Base-by-base conservation (phyloP, 2,113 vertebrate species). In the Lichenostomus cassidix region DNA sequence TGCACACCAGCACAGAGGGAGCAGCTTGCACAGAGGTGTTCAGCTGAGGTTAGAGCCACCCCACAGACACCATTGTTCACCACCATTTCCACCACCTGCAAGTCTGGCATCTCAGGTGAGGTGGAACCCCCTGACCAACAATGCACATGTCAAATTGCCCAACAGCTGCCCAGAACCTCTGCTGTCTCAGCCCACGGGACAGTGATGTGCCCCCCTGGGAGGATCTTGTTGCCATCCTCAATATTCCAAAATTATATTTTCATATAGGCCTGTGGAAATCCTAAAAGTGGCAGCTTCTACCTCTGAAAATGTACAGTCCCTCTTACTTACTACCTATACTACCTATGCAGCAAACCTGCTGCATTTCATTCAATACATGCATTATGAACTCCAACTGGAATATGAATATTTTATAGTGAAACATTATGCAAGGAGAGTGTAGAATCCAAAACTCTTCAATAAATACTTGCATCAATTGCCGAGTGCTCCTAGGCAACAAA, bases 191-290 rank as follows among this genome's bases (percentile, higher is more conserved):
- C 14, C 19, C 63, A 55, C 5, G 35, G 46, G 14, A 41, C 10
- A 68, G 33, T 0, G 0, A 39, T 0, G 0, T 14, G 12, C 0
- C 2, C 11, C 8, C 2, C 22, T 35, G 7, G 31, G 7, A 63
- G 20, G 19, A 71, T 15, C 14, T 12, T 73, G 27, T 46, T 59
- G 15, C 2, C 1, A 14, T 33, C 49, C 55, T 46, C 37, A 23
- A 25, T 67, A 81, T 47, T 39, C 46, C 59, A 87, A 50, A 78
- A 63, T 39, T 46, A 7, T 19, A 47, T 65, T 81, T 91, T 70
- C 14, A 25, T 87, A 58, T 23, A 22, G 24, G 4, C 42, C 31
- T 63, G 35, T 2, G 0, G 20, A 87, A 77, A 21, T 33, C 20
- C 46, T 63, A 46, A 33, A 89, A 81, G 42, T 8, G 24, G 7